Percentiles rank a stretch among this genome's conserved stretches.
These are phyloP conservation scores for Hemicentrotus pulcherrimus DNA, from an alignment of 35 echinoderm and acorn worm genomes.

Conservation along the genomic window DNA sequence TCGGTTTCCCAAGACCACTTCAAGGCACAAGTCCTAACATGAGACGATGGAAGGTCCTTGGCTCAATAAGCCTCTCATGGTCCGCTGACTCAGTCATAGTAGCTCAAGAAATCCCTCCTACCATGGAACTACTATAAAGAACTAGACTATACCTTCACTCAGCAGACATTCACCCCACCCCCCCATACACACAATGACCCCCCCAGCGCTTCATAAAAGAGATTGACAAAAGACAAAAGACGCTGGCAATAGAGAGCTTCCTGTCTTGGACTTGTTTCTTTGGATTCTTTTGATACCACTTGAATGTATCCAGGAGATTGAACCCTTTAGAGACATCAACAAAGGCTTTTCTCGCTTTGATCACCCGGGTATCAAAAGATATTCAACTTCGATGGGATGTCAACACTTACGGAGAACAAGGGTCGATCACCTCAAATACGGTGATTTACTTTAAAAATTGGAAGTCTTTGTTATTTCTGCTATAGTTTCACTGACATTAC, in stretches of 20 bases:
- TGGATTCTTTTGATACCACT: background rate
- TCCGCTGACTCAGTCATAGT: background rate
- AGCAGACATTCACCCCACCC: background rate
- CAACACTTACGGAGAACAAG: background rate
- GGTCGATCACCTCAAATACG: background rate
- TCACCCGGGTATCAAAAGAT: background rate
- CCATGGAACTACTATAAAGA: no score
- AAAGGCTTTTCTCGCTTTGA: background rate
- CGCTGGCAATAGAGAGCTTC: background rate
- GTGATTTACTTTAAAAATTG: background rate
- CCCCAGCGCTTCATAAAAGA: background rate
- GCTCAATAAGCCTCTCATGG: background rate
- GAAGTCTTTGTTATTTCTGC: background rate
- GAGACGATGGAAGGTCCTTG: background rate
- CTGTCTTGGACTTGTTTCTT: conserved; percentile 1
- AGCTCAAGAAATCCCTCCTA: background rate
- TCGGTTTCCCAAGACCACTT: background rate
- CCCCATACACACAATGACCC: background rate
- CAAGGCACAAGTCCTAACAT: background rate
- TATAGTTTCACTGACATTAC: background rate
- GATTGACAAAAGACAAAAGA: background rate
- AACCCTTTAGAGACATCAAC: background rate
- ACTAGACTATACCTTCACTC: background rate
- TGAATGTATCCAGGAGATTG: conserved; percentile 1
- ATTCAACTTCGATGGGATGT: background rate